Percentiles rank a stretch among this genome's conserved stretches.
Conservation (phyloP, 2,888 invertebrate species). For the Mechanitis mazaeus region DNA sequence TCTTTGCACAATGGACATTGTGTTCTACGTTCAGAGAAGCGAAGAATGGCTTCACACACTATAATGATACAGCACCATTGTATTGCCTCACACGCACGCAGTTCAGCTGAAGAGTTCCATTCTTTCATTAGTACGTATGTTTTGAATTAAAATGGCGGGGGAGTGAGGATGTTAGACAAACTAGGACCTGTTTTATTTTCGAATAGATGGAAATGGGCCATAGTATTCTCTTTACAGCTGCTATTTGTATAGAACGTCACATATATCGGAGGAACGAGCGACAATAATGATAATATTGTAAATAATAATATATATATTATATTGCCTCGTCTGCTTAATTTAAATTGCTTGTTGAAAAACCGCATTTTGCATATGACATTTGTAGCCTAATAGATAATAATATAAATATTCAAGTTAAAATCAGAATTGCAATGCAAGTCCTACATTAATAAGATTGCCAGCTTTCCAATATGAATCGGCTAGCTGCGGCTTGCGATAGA, state of each 20-base stretch:
- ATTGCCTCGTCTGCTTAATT: slow-evolving; percentile 28
- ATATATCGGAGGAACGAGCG: slow-evolving; percentile 52
- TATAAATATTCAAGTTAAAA: not conserved
- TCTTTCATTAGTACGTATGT: slow-evolving; percentile 18
- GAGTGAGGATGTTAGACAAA: slow-evolving; percentile 28
- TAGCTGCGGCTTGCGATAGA: slow-evolving; percentile 19
- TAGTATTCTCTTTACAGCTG: slow-evolving; percentile 48
- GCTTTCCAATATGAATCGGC: slow-evolving; percentile 27
- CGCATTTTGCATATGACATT: slow-evolving; percentile 21
- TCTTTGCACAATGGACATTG: slow-evolving; percentile 66
- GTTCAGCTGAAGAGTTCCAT: slow-evolving; percentile 8
- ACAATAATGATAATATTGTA: slow-evolving; percentile 41
- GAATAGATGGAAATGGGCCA: slow-evolving; percentile 42
- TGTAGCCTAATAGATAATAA: slow-evolving; percentile 15
- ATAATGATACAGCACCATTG: slow-evolving; percentile 51
- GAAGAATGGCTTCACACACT: slow-evolving; percentile 52
- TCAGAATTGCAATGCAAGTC: not conserved
- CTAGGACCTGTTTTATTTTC: slow-evolving; percentile 29
- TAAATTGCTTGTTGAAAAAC: slow-evolving; percentile 18
- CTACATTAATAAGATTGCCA: slow-evolving; percentile 1
- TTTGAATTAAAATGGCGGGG: slow-evolving; percentile 20
- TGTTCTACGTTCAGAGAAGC: slow-evolving; percentile 46
- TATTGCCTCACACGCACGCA: slow-evolving; percentile 36
- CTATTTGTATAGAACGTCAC: slow-evolving; percentile 44
- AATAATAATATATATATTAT: slow-evolving; percentile 42